phyloP scores from a whole-genome alignment of 2,113 vertebrate species.

The Vulpes ferrilata region DNA sequence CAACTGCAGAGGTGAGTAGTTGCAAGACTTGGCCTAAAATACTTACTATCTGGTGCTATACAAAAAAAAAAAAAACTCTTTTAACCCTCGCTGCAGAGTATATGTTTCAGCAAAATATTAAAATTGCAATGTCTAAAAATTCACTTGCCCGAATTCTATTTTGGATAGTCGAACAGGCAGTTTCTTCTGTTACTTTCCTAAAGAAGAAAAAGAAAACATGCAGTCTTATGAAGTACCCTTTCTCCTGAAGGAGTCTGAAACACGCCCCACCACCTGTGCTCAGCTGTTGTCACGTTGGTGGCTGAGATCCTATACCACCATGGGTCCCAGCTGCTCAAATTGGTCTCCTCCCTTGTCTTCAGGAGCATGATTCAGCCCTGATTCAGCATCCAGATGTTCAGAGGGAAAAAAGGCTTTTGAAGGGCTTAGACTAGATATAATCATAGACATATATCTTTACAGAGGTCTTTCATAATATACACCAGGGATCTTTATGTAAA shows the following conservation, averaged over 20 bases:
- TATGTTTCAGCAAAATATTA: background rate
- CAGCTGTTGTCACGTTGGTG: background rate
- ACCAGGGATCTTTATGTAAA: background rate
- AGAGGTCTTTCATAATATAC: background rate
- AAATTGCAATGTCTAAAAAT: background rate
- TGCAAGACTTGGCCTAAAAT: background rate
- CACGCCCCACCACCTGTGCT: fast-evolving
- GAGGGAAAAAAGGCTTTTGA: background rate
- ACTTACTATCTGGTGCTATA: background rate
- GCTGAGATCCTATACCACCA: no score
- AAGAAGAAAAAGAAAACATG: background rate
- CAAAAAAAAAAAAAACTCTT: background rate
- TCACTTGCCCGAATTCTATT: background rate
- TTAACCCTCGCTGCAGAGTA: background rate
- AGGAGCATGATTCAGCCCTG: background rate
- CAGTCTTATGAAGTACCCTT: background rate
- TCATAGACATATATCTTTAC: background rate
- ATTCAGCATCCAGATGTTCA: background rate
- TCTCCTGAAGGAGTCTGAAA: background rate
- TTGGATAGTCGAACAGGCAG: background rate
- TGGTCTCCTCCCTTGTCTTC: background rate
- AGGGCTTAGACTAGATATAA: background rate
- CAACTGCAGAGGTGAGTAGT: background rate
- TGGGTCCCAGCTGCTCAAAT: background rate
- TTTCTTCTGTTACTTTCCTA: background rate